A percentile compares a stretch with the other conserved stretches of the same genome.
These are phyloP conservation scores for Diglossa cyanea DNA, from an alignment of 2,797 vertebrate genomes.

Conservation along the genomic window DNA sequence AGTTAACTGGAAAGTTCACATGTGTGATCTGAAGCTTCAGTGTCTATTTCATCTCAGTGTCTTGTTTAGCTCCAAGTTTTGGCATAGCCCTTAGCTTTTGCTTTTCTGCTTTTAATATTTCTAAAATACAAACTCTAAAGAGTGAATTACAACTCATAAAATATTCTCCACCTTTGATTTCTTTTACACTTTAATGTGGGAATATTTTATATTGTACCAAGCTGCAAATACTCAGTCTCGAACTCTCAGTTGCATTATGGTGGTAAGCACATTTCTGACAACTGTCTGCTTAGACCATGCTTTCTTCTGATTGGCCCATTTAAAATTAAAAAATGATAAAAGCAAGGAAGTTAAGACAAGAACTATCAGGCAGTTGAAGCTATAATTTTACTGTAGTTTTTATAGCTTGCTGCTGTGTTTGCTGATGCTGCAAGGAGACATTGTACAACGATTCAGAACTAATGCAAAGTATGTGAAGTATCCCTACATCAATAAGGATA, in stretches of 20 bases:
- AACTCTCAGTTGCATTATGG: conserved; percentile 35
- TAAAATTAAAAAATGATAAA: conserved; percentile 68
- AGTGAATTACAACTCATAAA: conserved; percentile 20
- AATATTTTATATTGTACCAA: conserved; percentile 21
- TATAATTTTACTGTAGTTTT: neutral
- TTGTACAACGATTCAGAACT: neutral
- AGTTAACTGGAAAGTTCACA: neutral
- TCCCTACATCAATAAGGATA: neutral
- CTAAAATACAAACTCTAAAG: conserved; percentile 39
- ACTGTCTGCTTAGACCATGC: conserved; percentile 54
- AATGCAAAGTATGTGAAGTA: neutral
- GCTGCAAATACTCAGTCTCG: neutral
- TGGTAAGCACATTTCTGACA: conserved; percentile 70
- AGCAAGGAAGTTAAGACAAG: conserved; percentile 27
- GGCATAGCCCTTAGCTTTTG: neutral
- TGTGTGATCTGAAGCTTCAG: neutral
- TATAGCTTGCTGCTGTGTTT: neutral
- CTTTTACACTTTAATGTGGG: conserved; percentile 14
- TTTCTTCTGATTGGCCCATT: conserved; percentile 47
- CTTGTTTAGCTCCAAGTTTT: conserved; percentile 23
- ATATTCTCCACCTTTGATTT: conserved; percentile 37
- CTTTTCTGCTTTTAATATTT: conserved; percentile 40
- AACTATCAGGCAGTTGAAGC: neutral
- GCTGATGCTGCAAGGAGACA: neutral
- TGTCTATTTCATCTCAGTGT: neutral